Conservation (phyloP, 2,888 invertebrate species). For the Saturnia japonica region DNA sequence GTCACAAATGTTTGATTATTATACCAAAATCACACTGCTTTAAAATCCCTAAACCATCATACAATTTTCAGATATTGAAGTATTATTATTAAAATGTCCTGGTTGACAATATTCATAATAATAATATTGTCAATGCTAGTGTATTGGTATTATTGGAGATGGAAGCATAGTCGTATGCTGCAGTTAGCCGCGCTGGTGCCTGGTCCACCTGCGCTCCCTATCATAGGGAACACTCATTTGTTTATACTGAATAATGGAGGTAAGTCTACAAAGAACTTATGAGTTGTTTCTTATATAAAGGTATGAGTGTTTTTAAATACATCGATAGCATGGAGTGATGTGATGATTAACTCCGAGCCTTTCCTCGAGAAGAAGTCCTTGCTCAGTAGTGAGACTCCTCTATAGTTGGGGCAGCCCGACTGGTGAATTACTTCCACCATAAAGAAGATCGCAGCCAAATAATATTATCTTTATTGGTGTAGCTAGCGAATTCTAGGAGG, state of each 20-base stretch:
- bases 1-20: no score
- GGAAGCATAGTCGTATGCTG: slow-evolving; percentile 49
- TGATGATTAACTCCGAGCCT: no score
- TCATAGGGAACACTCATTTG: slow-evolving; percentile 58
- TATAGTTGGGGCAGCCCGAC: no score
- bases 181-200: slow-evolving; percentile 52
- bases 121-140: slow-evolving; percentile 27
- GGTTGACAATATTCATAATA: slow-evolving; percentile 22
- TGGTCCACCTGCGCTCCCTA: slow-evolving; percentile 56
- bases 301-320: not conserved
- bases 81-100: slow-evolving; percentile 29
- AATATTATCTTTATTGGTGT: no score
- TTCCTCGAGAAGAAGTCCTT: no score
- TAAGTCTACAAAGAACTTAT: slow-evolving; percentile 32
- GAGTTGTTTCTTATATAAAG: not conserved
- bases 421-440: no score
- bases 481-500: no score
- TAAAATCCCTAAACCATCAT: not conserved
- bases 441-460: no score
- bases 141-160: slow-evolving; percentile 58
- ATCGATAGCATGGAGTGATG: not conserved
- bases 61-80: slow-evolving; percentile 9
- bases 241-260: slow-evolving; percentile 57
- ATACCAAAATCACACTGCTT: no score
- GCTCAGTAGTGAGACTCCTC: no score